Evolutionary conservation across 1,140 invertebrate species (phyloP).

Genomic region (Archegozetes longisetosus): DNA sequence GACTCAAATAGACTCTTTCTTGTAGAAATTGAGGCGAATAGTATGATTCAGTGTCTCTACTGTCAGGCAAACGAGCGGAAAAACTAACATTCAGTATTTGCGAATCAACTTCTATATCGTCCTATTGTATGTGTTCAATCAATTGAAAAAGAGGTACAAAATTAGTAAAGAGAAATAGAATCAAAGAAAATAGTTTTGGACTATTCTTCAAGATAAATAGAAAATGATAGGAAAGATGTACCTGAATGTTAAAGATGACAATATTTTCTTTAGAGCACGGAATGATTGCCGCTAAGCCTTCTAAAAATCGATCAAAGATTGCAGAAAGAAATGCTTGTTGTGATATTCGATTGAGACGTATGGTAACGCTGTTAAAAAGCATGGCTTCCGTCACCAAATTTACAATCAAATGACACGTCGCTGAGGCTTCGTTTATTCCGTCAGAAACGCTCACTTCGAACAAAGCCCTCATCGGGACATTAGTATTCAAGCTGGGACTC

Average conservation of each 20-base stretch:
- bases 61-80: conserved; percentile 61
- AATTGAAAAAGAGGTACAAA: conserved; percentile 20
- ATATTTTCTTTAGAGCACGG: conserved; percentile 83
- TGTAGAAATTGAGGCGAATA: conserved; percentile 73
- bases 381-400: conserved; percentile 84
- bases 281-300: conserved; percentile 77
- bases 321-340: conserved; percentile 82
- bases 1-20: conserved; percentile 81
- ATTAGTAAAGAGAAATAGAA: background rate
- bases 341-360: conserved; percentile 81
- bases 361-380: conserved; percentile 84
- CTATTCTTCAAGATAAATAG: too few species aligned
- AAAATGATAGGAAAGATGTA: conserved; percentile 25
- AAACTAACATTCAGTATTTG: conserved; percentile 89
- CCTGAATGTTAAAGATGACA: conserved; percentile 79
- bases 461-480: conserved; percentile 78
- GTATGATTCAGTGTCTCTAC: conserved; percentile 50
- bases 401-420: conserved; percentile 51
- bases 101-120: conserved; percentile 68
- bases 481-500: conserved; percentile 83
- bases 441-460: conserved; percentile 82
- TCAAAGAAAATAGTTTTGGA: background rate
- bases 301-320: conserved; percentile 69
- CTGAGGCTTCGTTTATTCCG: conserved; percentile 34
- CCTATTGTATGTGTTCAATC: conserved; percentile 32